These are phyloP conservation scores for Endomychus coccineus DNA, from an alignment of 2,888 invertebrate genomes.

Conservation along the genomic window DNA sequence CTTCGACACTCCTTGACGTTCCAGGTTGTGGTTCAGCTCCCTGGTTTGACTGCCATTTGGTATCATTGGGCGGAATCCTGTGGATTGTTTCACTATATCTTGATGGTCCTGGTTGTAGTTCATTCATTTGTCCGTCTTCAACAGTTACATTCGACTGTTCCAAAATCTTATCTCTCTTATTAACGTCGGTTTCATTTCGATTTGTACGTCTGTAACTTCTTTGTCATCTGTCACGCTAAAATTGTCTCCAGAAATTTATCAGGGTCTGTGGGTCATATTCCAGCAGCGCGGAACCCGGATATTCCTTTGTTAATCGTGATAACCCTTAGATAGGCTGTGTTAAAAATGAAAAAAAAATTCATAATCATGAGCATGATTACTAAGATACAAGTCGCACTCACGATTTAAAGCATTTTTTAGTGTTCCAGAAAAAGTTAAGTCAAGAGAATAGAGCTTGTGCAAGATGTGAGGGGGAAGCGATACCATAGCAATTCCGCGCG, in stretches of 20 bases:
- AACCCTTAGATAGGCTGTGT: slow-evolving; percentile 13
- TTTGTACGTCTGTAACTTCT: too few relatives aligned
- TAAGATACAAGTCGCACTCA: slow-evolving; percentile 16
- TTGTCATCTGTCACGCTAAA: too few relatives aligned
- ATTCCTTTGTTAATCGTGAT: slow-evolving; percentile 18
- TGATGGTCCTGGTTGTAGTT: slow-evolving; percentile 9
- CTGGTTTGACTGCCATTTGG: not conserved
- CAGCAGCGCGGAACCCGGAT: slow-evolving; percentile 18
- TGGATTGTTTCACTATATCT: slow-evolving; percentile 6
- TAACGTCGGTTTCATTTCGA: too few relatives aligned
- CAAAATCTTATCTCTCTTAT: too few relatives aligned
- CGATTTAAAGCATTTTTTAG: slow-evolving; percentile 13
- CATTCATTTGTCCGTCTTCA: slow-evolving; percentile 9
- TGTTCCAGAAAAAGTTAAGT: slow-evolving; percentile 13
- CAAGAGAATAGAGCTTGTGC: slow-evolving; percentile 13
- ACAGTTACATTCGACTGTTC: too few relatives aligned
- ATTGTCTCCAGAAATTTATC: slow-evolving; percentile 16
- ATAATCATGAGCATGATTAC: slow-evolving; percentile 16
- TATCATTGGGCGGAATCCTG: not conserved
- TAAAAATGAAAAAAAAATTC: slow-evolving; percentile 18
- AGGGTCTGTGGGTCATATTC: slow-evolving; percentile 16
- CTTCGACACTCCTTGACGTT: slow-evolving; percentile 4
- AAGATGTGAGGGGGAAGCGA: slow-evolving; percentile 16
- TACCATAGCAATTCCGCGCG: slow-evolving; percentile 13
- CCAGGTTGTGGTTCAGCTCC: not conserved